Conservation (phyloP, 2,113 vertebrate species). For the Phylloscopus trochiloides region DNA sequence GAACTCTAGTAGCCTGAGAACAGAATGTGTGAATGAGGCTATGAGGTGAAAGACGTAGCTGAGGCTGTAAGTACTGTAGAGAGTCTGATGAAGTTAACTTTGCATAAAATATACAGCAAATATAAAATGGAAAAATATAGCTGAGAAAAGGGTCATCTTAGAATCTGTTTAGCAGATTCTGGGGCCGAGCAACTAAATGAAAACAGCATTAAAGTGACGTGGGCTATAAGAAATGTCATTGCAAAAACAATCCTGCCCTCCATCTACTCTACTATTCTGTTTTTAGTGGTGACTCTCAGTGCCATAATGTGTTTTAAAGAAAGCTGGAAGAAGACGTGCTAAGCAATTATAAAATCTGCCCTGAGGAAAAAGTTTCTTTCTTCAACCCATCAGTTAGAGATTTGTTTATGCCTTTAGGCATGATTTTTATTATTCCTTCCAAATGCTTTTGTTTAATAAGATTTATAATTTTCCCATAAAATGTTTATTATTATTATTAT, state of each 20-base stretch:
- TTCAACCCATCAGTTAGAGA: not conserved
- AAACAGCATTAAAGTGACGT: not conserved
- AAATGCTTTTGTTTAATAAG: not conserved
- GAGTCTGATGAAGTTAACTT: not conserved
- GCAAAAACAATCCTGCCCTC: not conserved
- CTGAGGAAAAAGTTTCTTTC: constrained; percentile 5
- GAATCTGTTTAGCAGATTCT: constrained; percentile 1
- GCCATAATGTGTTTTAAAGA: not conserved
- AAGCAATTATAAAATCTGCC: constrained; percentile 26
- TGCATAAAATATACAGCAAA: not conserved
- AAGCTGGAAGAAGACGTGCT: not conserved
- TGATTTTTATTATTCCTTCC: not conserved
- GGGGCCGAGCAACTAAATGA: not conserved
- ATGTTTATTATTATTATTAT: not conserved
- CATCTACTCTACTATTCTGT: not conserved
- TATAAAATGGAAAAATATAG: not conserved
- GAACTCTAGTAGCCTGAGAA: not conserved
- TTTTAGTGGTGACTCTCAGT: not conserved
- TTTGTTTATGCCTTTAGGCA: constrained; percentile 27
- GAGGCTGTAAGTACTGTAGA: not conserved
- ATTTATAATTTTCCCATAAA: not conserved
- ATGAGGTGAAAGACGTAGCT: not conserved
- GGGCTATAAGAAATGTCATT: not conserved
- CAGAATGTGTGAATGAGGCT: constrained; percentile 6
- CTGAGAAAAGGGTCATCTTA: not conserved